Evolutionary conservation across 2,888 invertebrate genomes (phyloP), one percentile per base, ranked within the genome.

Genomic region (Lasioglossum marginatum): DNA sequence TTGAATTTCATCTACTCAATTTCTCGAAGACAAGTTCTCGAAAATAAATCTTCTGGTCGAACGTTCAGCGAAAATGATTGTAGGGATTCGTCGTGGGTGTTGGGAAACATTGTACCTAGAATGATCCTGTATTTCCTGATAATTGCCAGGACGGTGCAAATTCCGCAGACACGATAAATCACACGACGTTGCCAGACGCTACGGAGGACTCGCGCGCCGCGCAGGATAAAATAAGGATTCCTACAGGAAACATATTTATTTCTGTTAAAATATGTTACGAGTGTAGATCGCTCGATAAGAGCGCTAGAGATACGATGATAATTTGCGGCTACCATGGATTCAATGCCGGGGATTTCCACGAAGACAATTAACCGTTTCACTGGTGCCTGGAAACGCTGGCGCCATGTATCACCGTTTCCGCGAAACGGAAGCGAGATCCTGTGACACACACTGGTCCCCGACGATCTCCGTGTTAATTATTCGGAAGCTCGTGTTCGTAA

Each of bases 311-410:
- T 34, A 74, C 68, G 60, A 60, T 31, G 73, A 27, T 66, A 66
- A 74, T 74, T 68, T 40, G 52, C 73, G n/a, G 34, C 5, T 40
- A 57, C 34, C 79, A 72, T 45, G 52, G 40, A 73, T 81, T 75
- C 70, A 37, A 14, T 37, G 37, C 16, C 63, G 72, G 27, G 52
- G 63, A 76, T 72, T 83, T 83, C 82, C 82, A 66, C 63, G 76
- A 82, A 82, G 43, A 52, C 75, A 57, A 83, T 83, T 63, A 71
- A 70, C 16, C 4, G 57, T 23, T 34, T 23, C 31, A 12, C 31
- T 31, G 12, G 34, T 31, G 57, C 57, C 57, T 60, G 57, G 31
- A 27, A 75, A 72, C 82, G 31, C 27, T 37, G 52, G 52, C 71
- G 63, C 63, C 52, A 43, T 82, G 52, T 23, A 37, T 76, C 57